Conservation (phyloP, 2,888 invertebrate species). For the Drosophila algonquin region DNA sequence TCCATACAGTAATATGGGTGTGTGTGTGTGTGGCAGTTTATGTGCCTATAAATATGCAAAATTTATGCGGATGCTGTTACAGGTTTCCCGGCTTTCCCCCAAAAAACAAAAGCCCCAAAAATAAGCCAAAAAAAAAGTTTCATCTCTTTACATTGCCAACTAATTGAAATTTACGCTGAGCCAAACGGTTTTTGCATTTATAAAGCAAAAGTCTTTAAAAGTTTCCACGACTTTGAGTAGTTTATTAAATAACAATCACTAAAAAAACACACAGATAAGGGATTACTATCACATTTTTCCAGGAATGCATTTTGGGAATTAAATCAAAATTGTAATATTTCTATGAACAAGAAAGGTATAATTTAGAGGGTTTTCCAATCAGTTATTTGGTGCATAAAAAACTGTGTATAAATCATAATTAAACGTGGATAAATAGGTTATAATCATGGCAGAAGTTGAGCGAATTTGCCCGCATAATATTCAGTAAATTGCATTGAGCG, state of each 20-base stretch:
- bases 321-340: not conserved
- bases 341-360: not conserved
- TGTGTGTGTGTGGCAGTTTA: conserved; percentile 27
- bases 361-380: not conserved
- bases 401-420: not conserved
- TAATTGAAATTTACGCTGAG: conserved; percentile 74
- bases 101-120: conserved; percentile 15
- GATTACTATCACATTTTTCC: not conserved
- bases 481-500: conserved; percentile 1
- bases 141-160: conserved; percentile 46
- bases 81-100: conserved; percentile 23
- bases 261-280: not conserved
- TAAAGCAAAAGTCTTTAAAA: conserved; percentile 18
- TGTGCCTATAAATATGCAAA: conserved; percentile 53
- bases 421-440: not conserved
- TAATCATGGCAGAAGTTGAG: not conserved
- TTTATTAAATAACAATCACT: conserved; percentile 8
- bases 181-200: conserved; percentile 50
- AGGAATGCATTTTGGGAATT: not conserved
- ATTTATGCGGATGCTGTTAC: conserved; percentile 45
- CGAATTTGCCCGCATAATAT: not conserved
- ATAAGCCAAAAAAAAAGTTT: conserved; percentile 26
- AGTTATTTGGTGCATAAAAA: not conserved
- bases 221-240: conserved; percentile 17
- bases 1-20: conserved; percentile 7